A percentile compares a stretch with the other conserved stretches of the same genome.
phyloP scores from a whole-genome alignment of 1,140 invertebrate species.

The Teleopsis dalmanni region DNA sequence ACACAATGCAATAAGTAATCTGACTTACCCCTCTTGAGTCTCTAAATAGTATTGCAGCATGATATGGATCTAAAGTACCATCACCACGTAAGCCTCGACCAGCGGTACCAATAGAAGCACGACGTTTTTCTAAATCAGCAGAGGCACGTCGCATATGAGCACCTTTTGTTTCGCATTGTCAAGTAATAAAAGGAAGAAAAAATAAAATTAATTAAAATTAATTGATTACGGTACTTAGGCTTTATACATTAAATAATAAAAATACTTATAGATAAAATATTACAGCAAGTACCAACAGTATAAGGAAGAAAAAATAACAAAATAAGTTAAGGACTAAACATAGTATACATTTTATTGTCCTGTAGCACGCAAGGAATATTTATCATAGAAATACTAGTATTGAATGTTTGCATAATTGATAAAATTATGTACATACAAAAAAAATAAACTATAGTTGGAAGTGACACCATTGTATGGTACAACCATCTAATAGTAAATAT shows the following conservation, averaged over 20 bases:
- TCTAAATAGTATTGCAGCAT: conserved; percentile 79
- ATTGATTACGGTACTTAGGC: not conserved
- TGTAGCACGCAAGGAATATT: too few species aligned
- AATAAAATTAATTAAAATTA: not conserved
- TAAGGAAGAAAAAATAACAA: not conserved
- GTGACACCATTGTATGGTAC: too few species aligned
- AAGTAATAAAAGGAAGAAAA: conserved; percentile 8
- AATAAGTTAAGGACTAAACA: not conserved
- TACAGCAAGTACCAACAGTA: conserved; percentile 2
- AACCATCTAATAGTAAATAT: conserved; percentile 27
- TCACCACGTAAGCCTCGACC: conserved; percentile 41
- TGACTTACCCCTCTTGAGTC: conserved; percentile 80
- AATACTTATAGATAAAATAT: not conserved
- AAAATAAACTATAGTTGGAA: too few species aligned
- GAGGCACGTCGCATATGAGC: conserved; percentile 63
- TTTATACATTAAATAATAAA: not conserved
- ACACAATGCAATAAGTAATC: not conserved
- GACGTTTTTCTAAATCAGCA: conserved; percentile 64
- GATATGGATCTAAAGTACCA: conserved; percentile 64
- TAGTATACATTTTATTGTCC: too few species aligned
- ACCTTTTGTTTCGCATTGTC: too few species aligned
- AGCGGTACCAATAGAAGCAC: conserved; percentile 63
- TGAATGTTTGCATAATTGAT: too few species aligned
- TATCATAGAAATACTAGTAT: too few species aligned
- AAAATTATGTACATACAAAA: too few species aligned